These are phyloP conservation scores for Oncorhynchus clarkii DNA, from an alignment of 2,113 vertebrate genomes.

Conservation along the genomic window DNA sequence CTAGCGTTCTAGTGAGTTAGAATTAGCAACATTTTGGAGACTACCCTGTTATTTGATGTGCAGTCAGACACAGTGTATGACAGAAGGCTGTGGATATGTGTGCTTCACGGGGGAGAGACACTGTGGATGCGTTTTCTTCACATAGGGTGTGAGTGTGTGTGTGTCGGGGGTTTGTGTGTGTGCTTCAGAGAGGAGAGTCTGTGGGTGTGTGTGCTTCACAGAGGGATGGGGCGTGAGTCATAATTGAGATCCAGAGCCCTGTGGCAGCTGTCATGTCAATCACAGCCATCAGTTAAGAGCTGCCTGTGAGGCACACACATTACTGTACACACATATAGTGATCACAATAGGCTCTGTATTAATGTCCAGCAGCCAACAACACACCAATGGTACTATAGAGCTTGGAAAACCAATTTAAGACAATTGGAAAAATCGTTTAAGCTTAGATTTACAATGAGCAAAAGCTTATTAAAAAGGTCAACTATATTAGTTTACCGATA, in stretches of 20 bases:
- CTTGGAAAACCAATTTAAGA: neutral
- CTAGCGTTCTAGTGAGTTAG: constrained; percentile 8
- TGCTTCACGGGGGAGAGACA: no score
- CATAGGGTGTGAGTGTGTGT: no score
- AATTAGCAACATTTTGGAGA: constrained; percentile 13
- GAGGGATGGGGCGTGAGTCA: constrained; percentile 44
- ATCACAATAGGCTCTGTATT: constrained; percentile 47
- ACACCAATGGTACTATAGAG: no score
- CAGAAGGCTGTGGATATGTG: no score
- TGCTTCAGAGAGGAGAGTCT: constrained; percentile 12
- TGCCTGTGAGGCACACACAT: constrained; percentile 46
- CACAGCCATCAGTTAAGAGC: constrained; percentile 46
- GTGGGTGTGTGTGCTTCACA: constrained; percentile 17
- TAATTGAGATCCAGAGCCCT: constrained; percentile 53
- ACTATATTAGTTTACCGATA: neutral
- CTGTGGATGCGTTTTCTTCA: neutral
- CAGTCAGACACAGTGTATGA: neutral
- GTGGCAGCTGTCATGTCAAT: constrained; percentile 58
- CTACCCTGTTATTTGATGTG: constrained; percentile 26
- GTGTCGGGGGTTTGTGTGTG: neutral
- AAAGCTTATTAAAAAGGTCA: neutral
- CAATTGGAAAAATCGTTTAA: neutral
- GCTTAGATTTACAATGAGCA: no score
- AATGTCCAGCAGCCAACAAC: constrained; percentile 24
- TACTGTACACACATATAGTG: constrained; percentile 45